Evolutionary conservation across 2,888 invertebrate species (phyloP), one percentile per base, ranked within the genome.

Genomic region (Troides oblongomaculatus): DNA sequence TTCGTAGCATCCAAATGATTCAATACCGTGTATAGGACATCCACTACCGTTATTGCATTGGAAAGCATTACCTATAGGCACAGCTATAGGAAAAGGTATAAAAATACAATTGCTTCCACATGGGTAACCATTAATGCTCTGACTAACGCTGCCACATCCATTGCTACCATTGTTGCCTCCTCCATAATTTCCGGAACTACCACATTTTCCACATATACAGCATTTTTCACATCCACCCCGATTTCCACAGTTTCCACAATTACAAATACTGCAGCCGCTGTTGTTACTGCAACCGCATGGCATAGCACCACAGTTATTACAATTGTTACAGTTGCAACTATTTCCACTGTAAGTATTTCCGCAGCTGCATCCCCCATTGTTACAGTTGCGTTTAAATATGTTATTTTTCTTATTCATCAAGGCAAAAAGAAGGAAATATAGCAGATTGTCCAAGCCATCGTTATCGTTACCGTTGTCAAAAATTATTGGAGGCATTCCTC

Each of bases 361-460:
- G 66, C 71, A 67, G 46, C 73, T 65, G 58, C 72, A 66, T 61
- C 73, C 70, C 60, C 74, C 58, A 62, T 69, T 73, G 2, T 71
- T 71, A 18, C 70, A 68, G 46, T 46, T 53, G 18, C 65, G 62
- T 43, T 62, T 66, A n/a, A 68, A 63, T 60, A 53, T 65, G 21
- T 60, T 53, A 58, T 69, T 70, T 43, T 68, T 75, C 62, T 77
- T 79, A 58, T 83, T 84, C 30, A 73, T 84, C 75, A 85, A 69
- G 1, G 87, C 83, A 57, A 86, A 79, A 57, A 90, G 75, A 2
- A 89, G 76, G 65, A 81, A 81, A 64, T 82, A 87, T 18, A 89
- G 74, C 39, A 84, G 74, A 63, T 78, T 69, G n/a, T 77, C 71
- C 69, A 72, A 78, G 46, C 76, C 71, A 70, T 80, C 77, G 67